A percentile compares a stretch with the other conserved stretches of the same genome.
phyloP scores from a whole-genome alignment of 2,797 vertebrate species.

The Sebastes flavidus region DNA sequence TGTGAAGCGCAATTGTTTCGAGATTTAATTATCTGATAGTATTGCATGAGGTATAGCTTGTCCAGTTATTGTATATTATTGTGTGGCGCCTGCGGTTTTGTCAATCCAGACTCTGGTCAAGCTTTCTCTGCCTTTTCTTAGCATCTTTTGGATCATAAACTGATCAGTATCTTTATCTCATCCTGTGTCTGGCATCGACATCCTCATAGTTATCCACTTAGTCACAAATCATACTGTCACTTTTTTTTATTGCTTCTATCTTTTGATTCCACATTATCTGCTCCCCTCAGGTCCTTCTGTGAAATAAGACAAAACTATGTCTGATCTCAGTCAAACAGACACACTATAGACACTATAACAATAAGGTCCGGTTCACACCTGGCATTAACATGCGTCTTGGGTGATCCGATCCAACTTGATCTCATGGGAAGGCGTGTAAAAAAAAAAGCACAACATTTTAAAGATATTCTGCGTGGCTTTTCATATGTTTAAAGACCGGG shows the following conservation, averaged over 20 bases:
- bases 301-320: conserved; percentile 21
- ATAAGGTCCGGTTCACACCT: accelerated
- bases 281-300: conserved; percentile 26
- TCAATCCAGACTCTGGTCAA: conserved; percentile 44
- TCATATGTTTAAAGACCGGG: too few relatives aligned
- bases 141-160: conserved; percentile 56
- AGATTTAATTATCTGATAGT: conserved; percentile 87
- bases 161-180: conserved; percentile 55
- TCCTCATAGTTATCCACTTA: conserved; percentile 42
- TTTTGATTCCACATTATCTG: conserved; percentile 36
- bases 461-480: too few relatives aligned
- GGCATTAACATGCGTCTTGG: background rate
- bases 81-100: conserved; percentile 30
- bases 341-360: background rate
- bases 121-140: conserved; percentile 21
- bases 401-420: too few relatives aligned
- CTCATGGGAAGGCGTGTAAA: too few relatives aligned
- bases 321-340: background rate
- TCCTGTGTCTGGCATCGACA: conserved; percentile 16
- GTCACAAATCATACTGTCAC: conserved; percentile 59
- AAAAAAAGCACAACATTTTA: too few relatives aligned
- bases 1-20: conserved; percentile 72
- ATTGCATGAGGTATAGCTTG: conserved; percentile 71
- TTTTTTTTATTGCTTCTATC: conserved; percentile 52
- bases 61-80: conserved; percentile 66